Base-by-base conservation (phyloP, 2,113 vertebrate species). In the Triplophysa dalaica region DNA sequence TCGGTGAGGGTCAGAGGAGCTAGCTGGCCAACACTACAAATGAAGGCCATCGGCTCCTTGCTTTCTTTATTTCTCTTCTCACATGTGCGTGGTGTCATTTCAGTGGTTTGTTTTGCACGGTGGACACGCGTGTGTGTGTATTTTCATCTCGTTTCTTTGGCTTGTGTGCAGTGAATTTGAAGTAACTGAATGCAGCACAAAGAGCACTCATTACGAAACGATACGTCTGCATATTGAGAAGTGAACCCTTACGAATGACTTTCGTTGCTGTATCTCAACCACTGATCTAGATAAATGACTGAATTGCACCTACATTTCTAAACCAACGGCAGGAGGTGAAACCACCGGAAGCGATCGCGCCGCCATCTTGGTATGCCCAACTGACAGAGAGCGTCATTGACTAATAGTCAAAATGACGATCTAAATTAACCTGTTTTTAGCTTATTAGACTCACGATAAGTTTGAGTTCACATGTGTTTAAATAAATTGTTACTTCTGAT, bases 1-100 rank as follows among this genome's bases (percentile, higher is more conserved):
- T 75, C 82, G 85, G 87, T 90, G 82, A 54, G 81, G 84, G 87
- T 85, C 79, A 74, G 58, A 72, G 24, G 29, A 68, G 50, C 62
- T 50, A 48, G 60, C 58, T 8, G 19, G 52, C 12, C 22, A 29
- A 38, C 38, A 33, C 69, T 70, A 22, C 22, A 74, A 84, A 81
- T 75, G 75, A 43, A 74, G 52, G 10, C 14, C 26, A 74, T 63
- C n/a, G 19, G 29, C 61, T 78, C 17, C 4, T 52, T 3, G 17
- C 52, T 78, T 68, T 41, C 52, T 78, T 64, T 70, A 14, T 76
- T 54, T 83, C 48, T 24, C 8, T 67, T 58, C 26, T 64, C 60
- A 21, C 63, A 29, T 54, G 45, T 82, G 21, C 62, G 64, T 79
- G 63, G 79, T 79, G 77, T 82, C 70, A 79, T 65, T 24, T 22